These are phyloP conservation scores for Fregetta grallaria DNA, from an alignment of 2,113 vertebrate species.

Conservation along the genomic window DNA sequence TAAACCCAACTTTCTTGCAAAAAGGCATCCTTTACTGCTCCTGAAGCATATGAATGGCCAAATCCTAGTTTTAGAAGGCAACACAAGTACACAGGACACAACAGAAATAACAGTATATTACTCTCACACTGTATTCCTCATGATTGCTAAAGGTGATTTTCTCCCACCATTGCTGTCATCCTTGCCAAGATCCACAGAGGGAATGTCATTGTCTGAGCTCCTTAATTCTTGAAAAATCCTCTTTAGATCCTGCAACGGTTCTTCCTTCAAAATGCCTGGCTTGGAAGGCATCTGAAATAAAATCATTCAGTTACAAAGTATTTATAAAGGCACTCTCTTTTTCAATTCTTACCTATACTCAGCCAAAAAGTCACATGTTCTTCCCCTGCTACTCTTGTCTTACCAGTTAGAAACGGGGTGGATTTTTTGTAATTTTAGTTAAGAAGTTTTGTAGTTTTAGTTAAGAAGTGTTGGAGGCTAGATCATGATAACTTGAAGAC, in stretches of 20 bases:
- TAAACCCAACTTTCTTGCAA: not conserved
- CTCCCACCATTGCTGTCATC: not conserved
- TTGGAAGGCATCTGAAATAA: slow-evolving; percentile 56
- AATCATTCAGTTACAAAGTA: not conserved
- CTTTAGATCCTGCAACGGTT: slow-evolving; percentile 68
- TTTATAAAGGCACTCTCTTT: not conserved
- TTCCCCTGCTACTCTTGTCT: not conserved
- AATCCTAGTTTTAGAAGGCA: not conserved
- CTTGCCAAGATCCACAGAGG: not conserved
- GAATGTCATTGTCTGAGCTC: slow-evolving; percentile 65
- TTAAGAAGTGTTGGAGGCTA: not conserved
- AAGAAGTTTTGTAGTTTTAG: not conserved
- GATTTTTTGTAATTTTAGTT: not conserved
- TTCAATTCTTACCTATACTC: not conserved
- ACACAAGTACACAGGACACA: not conserved
- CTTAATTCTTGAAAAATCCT: slow-evolving; percentile 70
- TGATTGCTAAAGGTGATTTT: not conserved
- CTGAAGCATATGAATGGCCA: not conserved
- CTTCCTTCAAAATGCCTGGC: slow-evolving; percentile 44
- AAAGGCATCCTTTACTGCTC: not conserved
- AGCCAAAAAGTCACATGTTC: not conserved
- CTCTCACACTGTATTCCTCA: slow-evolving; percentile 38
- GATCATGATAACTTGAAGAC: not conserved
- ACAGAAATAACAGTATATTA: not conserved
- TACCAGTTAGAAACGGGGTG: not conserved